Conservation (phyloP, 2,113 vertebrate species). For the Psophia crepitans region DNA sequence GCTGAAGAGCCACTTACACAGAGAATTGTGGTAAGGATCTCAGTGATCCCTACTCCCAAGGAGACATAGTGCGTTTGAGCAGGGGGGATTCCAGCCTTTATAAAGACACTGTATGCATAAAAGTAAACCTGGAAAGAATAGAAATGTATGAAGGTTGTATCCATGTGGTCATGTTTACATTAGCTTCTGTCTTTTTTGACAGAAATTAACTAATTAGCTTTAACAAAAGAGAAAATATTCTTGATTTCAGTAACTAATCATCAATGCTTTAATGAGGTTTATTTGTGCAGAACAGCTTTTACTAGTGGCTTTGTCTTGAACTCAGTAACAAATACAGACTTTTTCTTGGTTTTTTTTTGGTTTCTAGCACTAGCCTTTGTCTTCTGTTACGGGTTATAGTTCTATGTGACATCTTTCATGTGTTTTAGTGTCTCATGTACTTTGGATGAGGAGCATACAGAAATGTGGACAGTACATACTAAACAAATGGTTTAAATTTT, state of each 20-base stretch:
- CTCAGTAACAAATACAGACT: not conserved
- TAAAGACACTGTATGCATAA: conserved; percentile 80
- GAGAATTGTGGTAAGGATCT: conserved; percentile 65
- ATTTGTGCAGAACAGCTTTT: not conserved
- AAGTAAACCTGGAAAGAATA: conserved; percentile 77
- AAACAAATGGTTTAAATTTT: not conserved
- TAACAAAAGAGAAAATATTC: not conserved
- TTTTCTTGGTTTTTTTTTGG: not conserved
- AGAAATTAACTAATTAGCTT: not conserved
- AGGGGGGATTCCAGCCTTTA: conserved; percentile 73
- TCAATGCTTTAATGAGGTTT: not conserved
- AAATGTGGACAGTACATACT: not conserved
- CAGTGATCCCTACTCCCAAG: conserved; percentile 77
- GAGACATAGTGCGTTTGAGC: conserved; percentile 71
- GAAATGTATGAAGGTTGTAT: not conserved
- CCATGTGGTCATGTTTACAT: not conserved
- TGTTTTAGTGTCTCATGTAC: not conserved
- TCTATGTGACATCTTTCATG: not conserved
- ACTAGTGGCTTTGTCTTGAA: not conserved
- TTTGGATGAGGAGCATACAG: not conserved
- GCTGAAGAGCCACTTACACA: conserved; percentile 73
- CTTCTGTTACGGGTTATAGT: not conserved
- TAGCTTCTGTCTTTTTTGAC: not conserved
- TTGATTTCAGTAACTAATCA: not conserved
- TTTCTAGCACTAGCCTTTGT: not conserved